Conservation (phyloP, 2,888 invertebrate genomes). For the Agelastica alni region DNA sequence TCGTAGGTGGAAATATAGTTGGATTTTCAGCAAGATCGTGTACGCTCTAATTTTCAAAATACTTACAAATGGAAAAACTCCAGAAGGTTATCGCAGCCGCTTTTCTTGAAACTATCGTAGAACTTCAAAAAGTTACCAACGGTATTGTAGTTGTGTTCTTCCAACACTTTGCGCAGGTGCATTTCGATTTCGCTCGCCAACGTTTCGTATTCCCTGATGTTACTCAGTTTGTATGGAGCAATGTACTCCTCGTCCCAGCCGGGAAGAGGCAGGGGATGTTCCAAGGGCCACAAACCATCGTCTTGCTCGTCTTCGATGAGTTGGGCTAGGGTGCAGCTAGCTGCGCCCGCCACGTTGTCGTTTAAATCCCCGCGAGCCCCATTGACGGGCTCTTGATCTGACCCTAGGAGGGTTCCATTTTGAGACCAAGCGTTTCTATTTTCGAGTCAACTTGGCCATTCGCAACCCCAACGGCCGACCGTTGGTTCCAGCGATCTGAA, state of each 20-base stretch:
- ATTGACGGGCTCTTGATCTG: slow-evolving; percentile 32
- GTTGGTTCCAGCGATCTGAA: slow-evolving; percentile 68
- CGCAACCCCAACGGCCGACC: slow-evolving; percentile 89
- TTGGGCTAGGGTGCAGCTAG: slow-evolving; percentile 35
- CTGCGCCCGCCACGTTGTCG: slow-evolving; percentile 21
- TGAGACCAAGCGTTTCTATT: slow-evolving; percentile 60
- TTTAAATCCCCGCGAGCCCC: slow-evolving; percentile 33
- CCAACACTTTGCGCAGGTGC: slow-evolving; percentile 77
- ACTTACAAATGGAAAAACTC: slow-evolving; percentile 69
- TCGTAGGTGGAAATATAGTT: no score
- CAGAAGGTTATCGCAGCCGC: slow-evolving; percentile 67
- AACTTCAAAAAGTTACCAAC: slow-evolving; percentile 80
- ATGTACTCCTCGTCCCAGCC: slow-evolving; percentile 66
- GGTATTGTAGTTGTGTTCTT: slow-evolving; percentile 87
- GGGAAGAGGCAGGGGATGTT: slow-evolving; percentile 76
- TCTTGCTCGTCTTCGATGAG: slow-evolving; percentile 54
- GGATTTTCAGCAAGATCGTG: no score
- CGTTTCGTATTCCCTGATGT: slow-evolving; percentile 73
- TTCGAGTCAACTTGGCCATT: slow-evolving; percentile 98
- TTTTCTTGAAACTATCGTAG: slow-evolving; percentile 67
- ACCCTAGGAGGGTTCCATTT: slow-evolving; percentile 53
- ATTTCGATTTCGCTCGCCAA: slow-evolving; percentile 79
- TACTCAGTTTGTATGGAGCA: slow-evolving; percentile 58
- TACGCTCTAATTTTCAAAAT: no score
- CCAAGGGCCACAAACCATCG: slow-evolving; percentile 67